phyloP scores from a whole-genome alignment of 2,888 invertebrate species.

The Notodonta ziczac region DNA sequence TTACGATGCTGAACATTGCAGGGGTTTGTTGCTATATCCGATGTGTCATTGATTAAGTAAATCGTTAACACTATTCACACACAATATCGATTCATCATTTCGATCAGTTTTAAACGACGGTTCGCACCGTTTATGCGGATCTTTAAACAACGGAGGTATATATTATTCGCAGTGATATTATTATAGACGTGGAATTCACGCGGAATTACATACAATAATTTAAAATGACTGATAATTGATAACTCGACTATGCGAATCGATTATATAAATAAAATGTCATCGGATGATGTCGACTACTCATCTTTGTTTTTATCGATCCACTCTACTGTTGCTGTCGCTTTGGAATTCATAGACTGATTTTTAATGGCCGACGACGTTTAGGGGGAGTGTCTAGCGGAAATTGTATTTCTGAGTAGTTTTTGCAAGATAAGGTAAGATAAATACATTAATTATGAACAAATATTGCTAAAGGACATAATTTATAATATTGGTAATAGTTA shows the following conservation, averaged over 20 bases:
- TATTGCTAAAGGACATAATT: conserved; percentile 14
- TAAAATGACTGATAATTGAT: not conserved
- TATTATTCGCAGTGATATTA: too few relatives aligned
- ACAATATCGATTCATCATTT: too few relatives aligned
- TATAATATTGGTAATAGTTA: conserved; percentile 9
- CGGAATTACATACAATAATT: too few relatives aligned
- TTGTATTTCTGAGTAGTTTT: conserved; percentile 64
- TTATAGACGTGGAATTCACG: too few relatives aligned
- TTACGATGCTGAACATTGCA: too few relatives aligned
- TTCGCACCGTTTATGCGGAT: too few relatives aligned
- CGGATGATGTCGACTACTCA: conserved; percentile 36
- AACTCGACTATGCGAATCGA: not conserved
- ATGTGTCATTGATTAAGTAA: too few relatives aligned
- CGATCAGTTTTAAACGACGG: too few relatives aligned
- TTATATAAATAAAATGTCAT: conserved; percentile 19
- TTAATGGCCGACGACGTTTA: conserved; percentile 82
- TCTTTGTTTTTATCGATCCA: conserved; percentile 63
- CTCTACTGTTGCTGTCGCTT: conserved; percentile 54
- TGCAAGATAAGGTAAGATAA: conserved; percentile 62
- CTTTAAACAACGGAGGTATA: too few relatives aligned
- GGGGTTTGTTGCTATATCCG: too few relatives aligned
- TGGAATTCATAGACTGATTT: conserved; percentile 17
- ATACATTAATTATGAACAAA: conserved; percentile 27
- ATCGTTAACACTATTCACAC: too few relatives aligned
- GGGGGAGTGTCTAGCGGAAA: conserved; percentile 80